These are phyloP conservation scores for Pantherophis vulpinus DNA, from an alignment of 2,797 vertebrate species.

Conservation along the genomic window DNA sequence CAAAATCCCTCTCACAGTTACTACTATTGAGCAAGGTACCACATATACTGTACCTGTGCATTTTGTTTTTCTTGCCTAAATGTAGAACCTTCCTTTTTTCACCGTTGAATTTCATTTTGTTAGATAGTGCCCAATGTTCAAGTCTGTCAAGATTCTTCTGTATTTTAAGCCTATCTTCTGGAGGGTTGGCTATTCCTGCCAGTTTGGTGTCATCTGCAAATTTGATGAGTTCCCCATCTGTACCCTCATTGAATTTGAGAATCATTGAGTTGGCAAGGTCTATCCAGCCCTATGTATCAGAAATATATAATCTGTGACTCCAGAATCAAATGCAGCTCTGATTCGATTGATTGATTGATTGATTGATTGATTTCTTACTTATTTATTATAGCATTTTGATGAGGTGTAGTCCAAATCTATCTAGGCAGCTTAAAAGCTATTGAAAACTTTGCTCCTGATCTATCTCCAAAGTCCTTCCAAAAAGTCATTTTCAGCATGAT, in stretches of 20 bases:
- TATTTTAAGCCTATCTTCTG: no score
- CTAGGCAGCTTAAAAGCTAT: not conserved
- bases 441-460: not conserved
- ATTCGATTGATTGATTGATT: not conserved
- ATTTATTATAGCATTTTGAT: not conserved
- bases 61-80: no score
- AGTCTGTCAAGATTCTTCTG: no score
- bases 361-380: not conserved
- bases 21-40: no score
- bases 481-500: not conserved
- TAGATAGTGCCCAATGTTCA: no score
- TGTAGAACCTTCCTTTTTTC: no score
- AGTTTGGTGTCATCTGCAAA: no score
- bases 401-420: not conserved
- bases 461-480: not conserved
- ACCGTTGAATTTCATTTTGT: no score
- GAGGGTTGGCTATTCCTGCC: no score
- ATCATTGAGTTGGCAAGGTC: not conserved
- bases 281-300: not conserved
- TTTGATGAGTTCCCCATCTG: no score
- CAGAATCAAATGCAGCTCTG: not conserved
- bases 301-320: not conserved
- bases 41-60: no score
- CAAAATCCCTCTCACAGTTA: no score
- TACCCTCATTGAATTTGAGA: not conserved